These are phyloP conservation scores for Scaptomyza reducta DNA, from an alignment of 2,888 invertebrate genomes.

Conservation along the genomic window DNA sequence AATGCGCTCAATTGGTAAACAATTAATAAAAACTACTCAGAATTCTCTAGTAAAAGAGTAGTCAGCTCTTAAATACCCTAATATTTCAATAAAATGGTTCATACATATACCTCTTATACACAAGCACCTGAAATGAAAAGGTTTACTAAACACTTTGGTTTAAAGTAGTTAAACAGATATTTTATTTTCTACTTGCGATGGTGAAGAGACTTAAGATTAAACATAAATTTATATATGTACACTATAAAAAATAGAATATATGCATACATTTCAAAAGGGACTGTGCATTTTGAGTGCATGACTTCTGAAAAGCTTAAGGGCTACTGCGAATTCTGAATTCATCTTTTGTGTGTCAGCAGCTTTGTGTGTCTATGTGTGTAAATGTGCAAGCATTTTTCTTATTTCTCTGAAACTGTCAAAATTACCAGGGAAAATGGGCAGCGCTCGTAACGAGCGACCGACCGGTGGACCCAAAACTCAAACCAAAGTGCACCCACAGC, in stretches of 20 bases:
- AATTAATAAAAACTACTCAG: slow-evolving; percentile 28
- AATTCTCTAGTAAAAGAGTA: neutral
- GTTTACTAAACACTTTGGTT: no score
- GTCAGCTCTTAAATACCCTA: neutral
- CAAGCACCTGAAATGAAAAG: no score
- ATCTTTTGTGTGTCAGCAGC: slow-evolving; percentile 40
- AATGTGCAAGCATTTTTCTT: slow-evolving; percentile 39
- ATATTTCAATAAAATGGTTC: no score
- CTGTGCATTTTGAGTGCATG: slow-evolving; percentile 3
- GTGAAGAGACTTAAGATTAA: neutral
- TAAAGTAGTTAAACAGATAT: no score
- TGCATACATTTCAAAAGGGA: no score
- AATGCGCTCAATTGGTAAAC: slow-evolving; percentile 43
- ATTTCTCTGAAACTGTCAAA: slow-evolving; percentile 62
- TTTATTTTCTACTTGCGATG: no score
- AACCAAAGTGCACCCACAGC: slow-evolving; percentile 11
- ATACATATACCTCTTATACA: no score
- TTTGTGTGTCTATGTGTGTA: slow-evolving; percentile 18
- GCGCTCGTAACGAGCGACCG: slow-evolving; percentile 12
- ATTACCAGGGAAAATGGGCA: slow-evolving; percentile 42
- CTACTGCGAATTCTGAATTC: slow-evolving; percentile 48
- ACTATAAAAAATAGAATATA: no score
- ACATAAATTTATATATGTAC: neutral
- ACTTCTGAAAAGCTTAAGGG: slow-evolving; percentile 33
- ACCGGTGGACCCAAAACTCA: neutral